phyloP scores from a whole-genome alignment of 1,140 invertebrate genomes.

The Ips nitidus region DNA sequence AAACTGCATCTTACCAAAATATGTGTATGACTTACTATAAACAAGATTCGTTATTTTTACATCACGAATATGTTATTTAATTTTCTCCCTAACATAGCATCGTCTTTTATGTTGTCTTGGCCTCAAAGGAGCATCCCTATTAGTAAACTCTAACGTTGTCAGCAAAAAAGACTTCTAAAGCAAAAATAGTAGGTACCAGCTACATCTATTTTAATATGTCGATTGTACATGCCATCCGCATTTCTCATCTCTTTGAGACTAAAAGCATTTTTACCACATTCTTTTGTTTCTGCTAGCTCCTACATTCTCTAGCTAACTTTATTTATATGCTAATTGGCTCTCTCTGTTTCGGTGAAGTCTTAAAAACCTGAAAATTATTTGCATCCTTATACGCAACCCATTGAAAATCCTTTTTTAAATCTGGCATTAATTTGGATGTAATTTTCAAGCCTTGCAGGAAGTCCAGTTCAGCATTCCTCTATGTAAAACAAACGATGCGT shows the following conservation, averaged over 20 bases:
- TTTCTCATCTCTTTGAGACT: conserved; percentile 8
- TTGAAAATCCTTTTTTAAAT: too few relatives aligned
- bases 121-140: conserved; percentile 21
- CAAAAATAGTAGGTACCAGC: conserved; percentile 2
- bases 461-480: too few relatives aligned
- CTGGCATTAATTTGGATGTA: too few relatives aligned
- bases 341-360: too few relatives aligned
- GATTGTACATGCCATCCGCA: conserved; percentile 6
- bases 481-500: too few relatives aligned
- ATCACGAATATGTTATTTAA: conserved; percentile 24
- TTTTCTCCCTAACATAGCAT: conserved; percentile 6
- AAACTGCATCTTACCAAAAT: neutral
- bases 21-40: conserved; percentile 7
- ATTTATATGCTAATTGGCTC: neutral
- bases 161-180: conserved; percentile 16
- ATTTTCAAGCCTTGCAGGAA: too few relatives aligned
- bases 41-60: conserved; percentile 4
- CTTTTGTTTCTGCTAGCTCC: neutral
- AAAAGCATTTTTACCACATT: conserved; percentile 9
- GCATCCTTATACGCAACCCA: too few relatives aligned
- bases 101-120: conserved; percentile 20
- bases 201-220: conserved; percentile 16
- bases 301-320: conserved; percentile 1
- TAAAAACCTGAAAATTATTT: too few relatives aligned
- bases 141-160: conserved; percentile 7